Base-by-base conservation (phyloP, 2,797 vertebrate genomes). In the Chrosomus eos region DNA sequence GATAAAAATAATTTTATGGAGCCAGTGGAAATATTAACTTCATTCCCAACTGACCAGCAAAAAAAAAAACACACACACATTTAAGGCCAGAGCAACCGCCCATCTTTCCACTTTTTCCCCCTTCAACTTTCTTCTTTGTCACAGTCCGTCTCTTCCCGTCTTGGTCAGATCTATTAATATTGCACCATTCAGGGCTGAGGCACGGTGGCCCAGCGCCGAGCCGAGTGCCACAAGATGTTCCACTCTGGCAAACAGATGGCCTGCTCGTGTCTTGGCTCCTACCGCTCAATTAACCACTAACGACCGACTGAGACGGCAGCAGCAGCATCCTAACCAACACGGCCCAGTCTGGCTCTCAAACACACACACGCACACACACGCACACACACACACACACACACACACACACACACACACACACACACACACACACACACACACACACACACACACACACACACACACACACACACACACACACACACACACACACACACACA, bases 181-280 rank as follows among this genome's bases (percentile, higher is more conserved):
- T 92, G 90, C 93, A 93, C 85, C 77, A 86, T 79, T 88, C 88
- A 86, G 83, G 78, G 87, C 86, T 87, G 84, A 86, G 88, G 87
- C 80, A 87, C 90, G 88, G 90, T 79, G 93, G 91, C 92, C 90
- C 83, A 87, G 88, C 86, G 92, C 85, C 90, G 80, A 90, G 93
- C 92, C 89, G 78, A 90, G 92, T 93, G 92, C 90, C 90, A 95
- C 94, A 95, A 96, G 95, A 95, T 95, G 95, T 94, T 96, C 94
- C 91, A 92, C 93, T 89, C 89, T 92, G 93, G 94, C 93, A 94
- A 95, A 93, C 95, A 96, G 95, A 96, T 95, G 95, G 95, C 93
- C 81, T 89, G 91, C 93, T 94, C 91, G 92, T 91, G 93, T 93
- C 93, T 95, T 95, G 94, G 94, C 94, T 88, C 90, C 91, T 93